Conservation (phyloP, 2,113 vertebrate genomes). For the Tretioscincus oriximinensis region DNA sequence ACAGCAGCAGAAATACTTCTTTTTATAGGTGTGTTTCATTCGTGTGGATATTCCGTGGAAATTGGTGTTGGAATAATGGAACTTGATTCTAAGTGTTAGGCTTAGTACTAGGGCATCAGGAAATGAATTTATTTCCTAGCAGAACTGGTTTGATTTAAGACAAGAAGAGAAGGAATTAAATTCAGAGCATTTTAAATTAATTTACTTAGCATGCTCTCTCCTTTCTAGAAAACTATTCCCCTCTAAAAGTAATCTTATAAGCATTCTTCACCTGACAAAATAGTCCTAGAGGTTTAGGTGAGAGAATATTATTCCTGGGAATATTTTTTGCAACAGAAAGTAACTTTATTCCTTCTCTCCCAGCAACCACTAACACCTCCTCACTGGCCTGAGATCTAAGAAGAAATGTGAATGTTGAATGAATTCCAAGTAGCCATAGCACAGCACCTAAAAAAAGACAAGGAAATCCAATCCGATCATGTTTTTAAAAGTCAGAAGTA, state of each 20-base stretch:
- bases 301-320: constrained; percentile 60
- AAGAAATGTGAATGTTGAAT: constrained; percentile 67
- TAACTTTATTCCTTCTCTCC: constrained; percentile 42
- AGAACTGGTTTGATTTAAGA: constrained; percentile 56
- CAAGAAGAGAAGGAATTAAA: constrained; percentile 59
- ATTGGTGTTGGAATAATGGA: constrained; percentile 15
- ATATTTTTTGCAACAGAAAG: constrained; percentile 64
- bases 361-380: constrained; percentile 55
- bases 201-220: constrained; percentile 48
- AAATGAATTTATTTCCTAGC: constrained; percentile 54
- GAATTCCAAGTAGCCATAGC: constrained; percentile 63
- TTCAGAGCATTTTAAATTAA: constrained; percentile 56
- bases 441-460: constrained; percentile 32
- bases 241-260: constrained; percentile 50
- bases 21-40: background rate
- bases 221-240: constrained; percentile 51
- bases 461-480: constrained; percentile 31
- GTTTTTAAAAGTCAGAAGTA: constrained; percentile 33
- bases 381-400: constrained; percentile 68
- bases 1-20: background rate
- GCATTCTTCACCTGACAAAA: constrained; percentile 59
- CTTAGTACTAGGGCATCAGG: constrained; percentile 37
- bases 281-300: constrained; percentile 53
- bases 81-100: constrained; percentile 20
- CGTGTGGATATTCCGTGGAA: constrained; percentile 6